Base-by-base conservation (phyloP, 2,797 vertebrate genomes). In the Alcedo atthis region DNA sequence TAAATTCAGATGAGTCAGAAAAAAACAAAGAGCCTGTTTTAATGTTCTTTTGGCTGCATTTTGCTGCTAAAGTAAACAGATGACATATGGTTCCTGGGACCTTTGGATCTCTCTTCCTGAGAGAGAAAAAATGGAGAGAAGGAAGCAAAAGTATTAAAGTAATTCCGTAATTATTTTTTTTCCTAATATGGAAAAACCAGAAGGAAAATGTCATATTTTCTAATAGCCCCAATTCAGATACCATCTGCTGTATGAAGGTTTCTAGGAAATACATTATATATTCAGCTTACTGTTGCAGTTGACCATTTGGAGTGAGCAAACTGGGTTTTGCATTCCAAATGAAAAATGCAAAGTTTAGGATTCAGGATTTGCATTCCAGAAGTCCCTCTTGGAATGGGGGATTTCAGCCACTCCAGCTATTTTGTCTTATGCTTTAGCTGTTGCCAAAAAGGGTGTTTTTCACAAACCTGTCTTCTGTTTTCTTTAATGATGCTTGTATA, bases 1-100 rank as follows among this genome's bases (percentile, higher is more conserved):
- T 94, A 94, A 94, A 94, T 93, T 95, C 81, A 92, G 58, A 77
- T 85, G 94, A 95, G 75, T 91, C 93, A 93, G 86, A 96, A 90
- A 83, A 83, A 90, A 90, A 95, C 84, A 87, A 93, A 95, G 54
- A 62, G 55, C 32, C 85, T 90, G 75, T 82, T 88, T 92, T 91
- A 85, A 85, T 66, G 84, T 90, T 93, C 57, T 80, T 62, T 62
- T 88, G 71, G 71, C 90, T 74, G 57, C 0, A 0, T 86, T 92
- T 87, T 78, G 37, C 75, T 62, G 86, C 71, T 92, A 12, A 78
- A 95, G 78, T 94, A 79, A 94, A 88, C 69, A 73, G 58, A 82
- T 93, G 87, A 87, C 71, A 85, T 92, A 90, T 37, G 73, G 83
- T 45, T 88, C 43, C 81, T 63, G 22, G 76, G 87, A 83, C 87